phyloP scores from a whole-genome alignment of 2,888 invertebrate species.

The Microchrysa polita region DNA sequence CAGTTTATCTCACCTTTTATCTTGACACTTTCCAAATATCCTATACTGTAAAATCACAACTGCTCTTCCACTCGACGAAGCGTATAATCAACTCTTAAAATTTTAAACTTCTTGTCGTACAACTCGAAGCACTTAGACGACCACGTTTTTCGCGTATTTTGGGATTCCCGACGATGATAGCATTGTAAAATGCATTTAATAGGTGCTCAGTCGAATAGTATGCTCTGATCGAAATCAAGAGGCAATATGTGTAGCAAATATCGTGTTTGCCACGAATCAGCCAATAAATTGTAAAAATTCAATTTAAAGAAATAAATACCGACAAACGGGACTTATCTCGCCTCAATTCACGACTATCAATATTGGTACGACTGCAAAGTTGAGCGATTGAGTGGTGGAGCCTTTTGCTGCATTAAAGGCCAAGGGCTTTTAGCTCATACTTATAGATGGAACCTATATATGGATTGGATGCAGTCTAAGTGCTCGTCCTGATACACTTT shows the following conservation, averaged over 20 bases:
- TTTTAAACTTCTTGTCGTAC: conserved; percentile 40
- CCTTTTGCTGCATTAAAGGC: background rate
- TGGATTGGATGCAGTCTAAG: background rate
- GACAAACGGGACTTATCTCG: conserved; percentile 50
- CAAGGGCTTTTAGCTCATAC: conserved; percentile 13
- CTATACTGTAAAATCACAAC: background rate
- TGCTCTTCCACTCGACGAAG: background rate
- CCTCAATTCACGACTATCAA: conserved; percentile 49
- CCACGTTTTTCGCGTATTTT: conserved; percentile 37
- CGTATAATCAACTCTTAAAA: conserved; percentile 18
- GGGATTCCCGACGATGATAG: conserved; percentile 35
- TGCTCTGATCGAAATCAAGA: background rate
- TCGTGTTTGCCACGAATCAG: conserved; percentile 15
- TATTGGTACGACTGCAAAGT: conserved; percentile 34
- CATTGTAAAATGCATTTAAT: conserved; percentile 24
- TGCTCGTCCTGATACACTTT: background rate
- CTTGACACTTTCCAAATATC: background rate
- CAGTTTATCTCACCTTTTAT: too few relatives aligned
- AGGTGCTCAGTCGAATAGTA: background rate
- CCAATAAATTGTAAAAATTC: conserved; percentile 51
- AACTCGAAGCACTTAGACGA: conserved; percentile 41
- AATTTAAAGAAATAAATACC: conserved; percentile 50
- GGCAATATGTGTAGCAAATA: conserved; percentile 7
- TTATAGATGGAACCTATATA: background rate
- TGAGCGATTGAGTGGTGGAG: conserved; percentile 1